Base-by-base conservation (phyloP, 2,888 invertebrate species). In the Stratiomys singularior region DNA sequence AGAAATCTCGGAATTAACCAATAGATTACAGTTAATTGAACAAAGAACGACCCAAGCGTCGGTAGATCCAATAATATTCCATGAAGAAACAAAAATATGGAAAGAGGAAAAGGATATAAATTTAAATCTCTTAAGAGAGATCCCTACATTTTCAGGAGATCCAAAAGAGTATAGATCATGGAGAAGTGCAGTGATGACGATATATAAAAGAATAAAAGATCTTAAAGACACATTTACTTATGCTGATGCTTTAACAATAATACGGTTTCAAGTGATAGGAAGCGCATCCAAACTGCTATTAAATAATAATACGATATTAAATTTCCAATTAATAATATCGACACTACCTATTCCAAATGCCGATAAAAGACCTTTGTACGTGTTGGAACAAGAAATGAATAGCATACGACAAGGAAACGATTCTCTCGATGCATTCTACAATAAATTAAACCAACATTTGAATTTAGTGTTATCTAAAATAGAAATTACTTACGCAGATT, bases 351-450 rank as follows among this genome's bases (percentile, higher is more conserved):
- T 15, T 23, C 21, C 64, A 64, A 28, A 64, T 30, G 5, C 64
- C 13, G 27, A 64, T n/a, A 64, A 64, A 64, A n/a, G 30, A 64
- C 64, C 64, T 15, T n/a, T 28, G 28, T 30, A 1, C 28, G 64
- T 64, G 7, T n/a, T 64, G 7, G n/a, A 30, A 64, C 15, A 64
- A 15, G 27, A 64, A 30, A 64, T 64, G 64, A 13, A 15, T 28
- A 7, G 5, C 3, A 11, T 64, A 7, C 11, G 64, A 27, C 28
- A 64, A 64, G 28, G 64, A 18, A n/a, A 25, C 7, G 60, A 60
- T 15, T 25, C 23, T 7, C 5, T 60, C 23, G 60, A 60, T 5
- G 21, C 21, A 60, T 60, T 60, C 25, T 21, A 21, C 25, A 21
- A 7, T 21, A n/a, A 23, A 23, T 15, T 60, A 15, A 60, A 60